Base-by-base conservation (phyloP, 2,888 invertebrate genomes). In the Cataglyphis livida region DNA sequence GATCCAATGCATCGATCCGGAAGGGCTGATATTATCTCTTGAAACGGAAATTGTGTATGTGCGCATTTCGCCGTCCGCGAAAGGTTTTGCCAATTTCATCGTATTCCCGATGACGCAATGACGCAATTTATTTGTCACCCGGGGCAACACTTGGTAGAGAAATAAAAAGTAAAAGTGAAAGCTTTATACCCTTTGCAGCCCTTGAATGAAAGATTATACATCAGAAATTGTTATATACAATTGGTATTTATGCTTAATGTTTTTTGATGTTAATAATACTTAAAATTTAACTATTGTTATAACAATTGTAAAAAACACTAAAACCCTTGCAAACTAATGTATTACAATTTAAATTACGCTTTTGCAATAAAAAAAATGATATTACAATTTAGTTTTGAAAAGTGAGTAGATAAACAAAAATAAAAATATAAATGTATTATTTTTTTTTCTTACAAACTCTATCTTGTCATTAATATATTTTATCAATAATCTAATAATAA, bases 91-190 rank as follows among this genome's bases (percentile, higher is more conserved):
- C 65, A 66, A 66, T 66, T 76, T 76, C 25, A 12, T 54, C 25
- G 65, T 28, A 38, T n/a, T 35, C 12, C n/a, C 28, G 38, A 41
- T 76, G 66, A 66, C 32, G 76, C 54, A 76, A 65, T 75, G n/a
- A 64, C n/a, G 65, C 18, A 65, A 76, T 76, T 76, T 57, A 66
- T 76, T 66, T 76, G 66, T 66, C 76, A 76, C 76, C 65, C 15
- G 66, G 15, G 38, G 76, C 76, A 28, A 41, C 57, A 18, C 18
- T 64, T 18, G 18, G 12, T 7, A 35, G 6, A 21, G n/a, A 65
- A 76, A 65, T 38, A 65, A 35, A 38, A n/a, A 25, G 28, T 54
- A 28, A 38, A 35, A 65, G 66, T 66, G 66, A 66, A 66, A 76
- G 38, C 10, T 75, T 51, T 38, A 54, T 25, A 25, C 7, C 18